Base-by-base conservation (phyloP, 2,888 invertebrate species). In the Anodontia alba region DNA sequence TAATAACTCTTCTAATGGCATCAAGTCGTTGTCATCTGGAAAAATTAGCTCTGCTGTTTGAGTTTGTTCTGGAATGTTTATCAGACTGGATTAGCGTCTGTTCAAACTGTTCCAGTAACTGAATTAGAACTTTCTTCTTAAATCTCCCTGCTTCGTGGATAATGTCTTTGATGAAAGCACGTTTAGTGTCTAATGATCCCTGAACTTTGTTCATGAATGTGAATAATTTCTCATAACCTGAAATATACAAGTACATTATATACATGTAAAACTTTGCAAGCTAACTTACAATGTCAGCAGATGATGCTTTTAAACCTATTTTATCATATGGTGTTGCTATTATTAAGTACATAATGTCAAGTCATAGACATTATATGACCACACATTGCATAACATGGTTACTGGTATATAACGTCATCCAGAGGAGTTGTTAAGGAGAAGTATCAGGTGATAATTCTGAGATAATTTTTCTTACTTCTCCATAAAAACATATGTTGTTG, bases 91-190 rank as follows among this genome's bases (percentile, higher is more conserved):
- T 72, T 49, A 91, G 33, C 1, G 88, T 83, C 66, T 86, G 85
- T 78, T 90, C 88, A 80, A 89, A 92, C 73, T 91, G 88, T 87
- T 91, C 90, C 33, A 93, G 74, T 78, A 89, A 80, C 38, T 87
- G 70, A n/a, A 91, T 87, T 8, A 93, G 87, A 33, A 84, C 81
- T 81, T 88, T 89, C 77, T 91, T 90, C 81, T 92, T 92, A 78
- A 94, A 94, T n/a, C 94, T 86, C 12, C 79, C 78, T 0, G 93
- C 93, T 79, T 94, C 94, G 23, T 84, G 87, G 26, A 92, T 91
- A 26, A 93, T 87, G 71, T 91, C 91, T 38, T 84, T 88, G 20
- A 94, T 80, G 84, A 93, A 92, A 10, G 91, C 87, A 73, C 87
- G 80, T 68, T 90, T 89, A 15, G 88, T 87, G 23, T 93, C 92